A percentile compares a stretch with the other conserved stretches of the same genome.
Conservation (phyloP, 2,797 vertebrate species). For the Phylloscopus collybita region DNA sequence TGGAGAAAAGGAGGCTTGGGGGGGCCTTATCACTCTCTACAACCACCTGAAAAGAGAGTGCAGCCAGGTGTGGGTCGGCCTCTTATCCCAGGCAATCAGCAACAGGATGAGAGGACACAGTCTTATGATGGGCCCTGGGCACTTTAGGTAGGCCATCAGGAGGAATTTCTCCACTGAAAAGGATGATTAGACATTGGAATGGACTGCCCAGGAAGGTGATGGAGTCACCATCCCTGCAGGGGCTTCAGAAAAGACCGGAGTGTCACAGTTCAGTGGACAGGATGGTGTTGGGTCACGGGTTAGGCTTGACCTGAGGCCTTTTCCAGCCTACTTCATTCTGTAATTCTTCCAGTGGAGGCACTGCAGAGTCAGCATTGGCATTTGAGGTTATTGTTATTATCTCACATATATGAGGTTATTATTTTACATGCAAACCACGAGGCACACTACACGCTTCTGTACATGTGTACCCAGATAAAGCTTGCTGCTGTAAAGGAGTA, state of each 20-base stretch:
- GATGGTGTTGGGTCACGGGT: not conserved
- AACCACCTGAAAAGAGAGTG: too few species aligned
- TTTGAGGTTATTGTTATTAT: not conserved
- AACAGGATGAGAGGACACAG: too few species aligned
- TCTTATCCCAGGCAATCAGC: not conserved
- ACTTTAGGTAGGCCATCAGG: not conserved
- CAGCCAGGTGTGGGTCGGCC: fast-evolving
- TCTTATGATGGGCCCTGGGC: not conserved
- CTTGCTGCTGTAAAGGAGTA: not conserved
- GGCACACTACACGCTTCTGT: fast-evolving
- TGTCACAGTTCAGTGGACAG: not conserved
- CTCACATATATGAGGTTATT: not conserved
- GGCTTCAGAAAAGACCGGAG: not conserved
- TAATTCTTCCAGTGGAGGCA: not conserved
- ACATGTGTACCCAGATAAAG: fast-evolving
- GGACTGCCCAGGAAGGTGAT: not conserved
- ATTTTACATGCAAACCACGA: fast-evolving
- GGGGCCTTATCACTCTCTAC: fast-evolving
- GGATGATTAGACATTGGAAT: not conserved
- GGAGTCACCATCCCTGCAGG: not conserved
- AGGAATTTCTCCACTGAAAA: not conserved
- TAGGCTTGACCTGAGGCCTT: not conserved
- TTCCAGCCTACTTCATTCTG: too few species aligned
- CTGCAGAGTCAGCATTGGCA: not conserved
- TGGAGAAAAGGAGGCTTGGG: not conserved